Evolutionary conservation across 1,140 invertebrate species (phyloP).

Genomic region (Telenomus remus): DNA sequence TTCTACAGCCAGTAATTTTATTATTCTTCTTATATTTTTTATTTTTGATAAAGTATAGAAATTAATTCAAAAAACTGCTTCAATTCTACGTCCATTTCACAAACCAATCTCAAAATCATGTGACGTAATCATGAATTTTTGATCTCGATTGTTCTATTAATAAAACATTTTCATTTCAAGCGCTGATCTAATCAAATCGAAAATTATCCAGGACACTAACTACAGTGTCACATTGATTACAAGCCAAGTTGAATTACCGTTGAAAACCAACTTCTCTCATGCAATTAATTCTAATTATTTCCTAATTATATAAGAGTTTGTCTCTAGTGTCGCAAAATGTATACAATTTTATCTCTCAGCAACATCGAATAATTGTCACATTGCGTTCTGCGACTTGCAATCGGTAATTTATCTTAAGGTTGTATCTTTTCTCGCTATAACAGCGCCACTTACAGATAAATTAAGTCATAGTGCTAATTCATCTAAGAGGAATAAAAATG

Average conservation of each 20-base stretch:
- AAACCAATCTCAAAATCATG: no score
- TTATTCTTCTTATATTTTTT: no score
- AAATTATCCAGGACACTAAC: conserved; percentile 6
- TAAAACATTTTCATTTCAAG: no score
- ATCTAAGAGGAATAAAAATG: neutral
- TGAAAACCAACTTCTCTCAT: conserved; percentile 5
- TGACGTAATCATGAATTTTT: no score
- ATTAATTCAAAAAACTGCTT: no score
- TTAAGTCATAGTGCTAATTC: conserved; percentile 17
- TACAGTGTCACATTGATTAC: neutral
- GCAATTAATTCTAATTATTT: conserved; percentile 10
- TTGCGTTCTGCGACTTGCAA: conserved; percentile 5
- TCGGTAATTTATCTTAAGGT: conserved; percentile 8
- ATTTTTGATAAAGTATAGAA: no score
- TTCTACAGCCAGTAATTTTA: no score
- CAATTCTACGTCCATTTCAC: no score
- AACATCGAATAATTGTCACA: conserved; percentile 29
- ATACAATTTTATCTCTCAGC: neutral
- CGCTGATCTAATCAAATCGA: neutral
- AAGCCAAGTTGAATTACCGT: conserved; percentile 4
- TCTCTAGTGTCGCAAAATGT: neutral
- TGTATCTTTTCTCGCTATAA: conserved; percentile 5
- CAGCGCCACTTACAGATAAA: neutral
- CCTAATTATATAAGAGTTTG: conserved; percentile 7
- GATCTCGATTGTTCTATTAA: no score